Evolutionary conservation across 1,140 invertebrate genomes (phyloP).

Genomic region (Pogonognathellus flavescens): DNA sequence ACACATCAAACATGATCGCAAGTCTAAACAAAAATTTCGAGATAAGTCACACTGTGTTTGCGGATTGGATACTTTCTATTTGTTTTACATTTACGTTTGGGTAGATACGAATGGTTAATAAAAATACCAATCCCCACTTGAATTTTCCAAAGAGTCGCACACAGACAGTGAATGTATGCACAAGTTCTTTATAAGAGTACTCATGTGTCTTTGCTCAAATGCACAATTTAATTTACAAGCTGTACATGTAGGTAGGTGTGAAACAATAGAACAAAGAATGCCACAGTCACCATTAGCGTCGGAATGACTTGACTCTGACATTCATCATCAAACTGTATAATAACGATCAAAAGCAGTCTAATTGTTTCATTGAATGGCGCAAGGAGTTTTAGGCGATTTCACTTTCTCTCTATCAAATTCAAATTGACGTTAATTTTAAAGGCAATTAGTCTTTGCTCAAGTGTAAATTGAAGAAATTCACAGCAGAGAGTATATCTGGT

Average conservation of each 20-base stretch:
- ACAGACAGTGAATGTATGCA: no score
- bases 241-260: not conserved
- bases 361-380: not conserved
- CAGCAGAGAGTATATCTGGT: not conserved
- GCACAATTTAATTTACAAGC: not conserved
- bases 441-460: not conserved
- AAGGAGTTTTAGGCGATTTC: conserved; percentile 11
- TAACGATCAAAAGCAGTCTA: not conserved
- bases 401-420: conserved; percentile 16
- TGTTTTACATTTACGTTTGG: no score
- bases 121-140: no score
- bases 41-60: no score
- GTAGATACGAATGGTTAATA: no score
- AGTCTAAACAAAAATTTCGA: no score
- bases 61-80: no score
- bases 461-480: not conserved
- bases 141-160: no score
- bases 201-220: not conserved
- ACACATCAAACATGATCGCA: no score
- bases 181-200: no score
- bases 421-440: not conserved
- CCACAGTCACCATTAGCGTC: not conserved
- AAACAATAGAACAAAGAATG: not conserved
- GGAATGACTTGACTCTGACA: conserved; percentile 29
- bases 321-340: not conserved